phyloP scores from a whole-genome alignment of 2,888 invertebrate genomes.

The Syrphus vitripennis region DNA sequence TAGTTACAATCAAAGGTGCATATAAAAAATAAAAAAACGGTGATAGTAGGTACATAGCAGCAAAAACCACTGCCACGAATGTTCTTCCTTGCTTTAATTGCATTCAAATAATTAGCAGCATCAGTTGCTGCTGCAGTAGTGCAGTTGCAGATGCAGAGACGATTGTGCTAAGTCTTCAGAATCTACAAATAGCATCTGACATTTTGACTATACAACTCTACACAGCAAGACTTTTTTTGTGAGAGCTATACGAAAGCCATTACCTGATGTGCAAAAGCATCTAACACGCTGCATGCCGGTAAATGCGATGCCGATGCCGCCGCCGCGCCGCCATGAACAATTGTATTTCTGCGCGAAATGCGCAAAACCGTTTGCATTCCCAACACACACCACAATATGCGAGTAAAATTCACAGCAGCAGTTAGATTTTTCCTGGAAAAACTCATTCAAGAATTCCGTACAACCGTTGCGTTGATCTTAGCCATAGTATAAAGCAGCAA shows the following conservation, averaged over 20 bases:
- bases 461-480: slow-evolving; percentile 58
- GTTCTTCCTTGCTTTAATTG: slow-evolving; percentile 64
- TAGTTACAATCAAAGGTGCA: slow-evolving; percentile 20
- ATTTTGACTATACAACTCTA: slow-evolving; percentile 49
- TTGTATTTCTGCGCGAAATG: slow-evolving; percentile 67
- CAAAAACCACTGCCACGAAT: slow-evolving; percentile 28
- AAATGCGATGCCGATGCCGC: neutral
- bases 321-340: slow-evolving; percentile 32
- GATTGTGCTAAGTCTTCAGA: slow-evolving; percentile 13
- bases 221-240: neutral
- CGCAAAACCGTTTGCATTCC: slow-evolving; percentile 68
- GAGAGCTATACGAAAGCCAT: slow-evolving; percentile 47
- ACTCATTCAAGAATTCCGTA: slow-evolving; percentile 70
- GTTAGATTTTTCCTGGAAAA: slow-evolving; percentile 70
- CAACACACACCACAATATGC: slow-evolving; percentile 62
- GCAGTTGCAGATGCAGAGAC: slow-evolving; percentile 8
- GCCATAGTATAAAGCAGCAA: neutral
- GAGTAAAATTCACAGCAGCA: slow-evolving; percentile 62
- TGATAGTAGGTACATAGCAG: neutral
- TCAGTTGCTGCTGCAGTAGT: slow-evolving; percentile 16
- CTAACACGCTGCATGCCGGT: slow-evolving; percentile 4
- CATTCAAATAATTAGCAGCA: slow-evolving; percentile 69
- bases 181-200: slow-evolving; percentile 51
- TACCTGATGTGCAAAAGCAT: slow-evolving; percentile 4
- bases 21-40: neutral